These are phyloP conservation scores for Syritta pipiens DNA, from an alignment of 2,888 invertebrate species.

Conservation along the genomic window DNA sequence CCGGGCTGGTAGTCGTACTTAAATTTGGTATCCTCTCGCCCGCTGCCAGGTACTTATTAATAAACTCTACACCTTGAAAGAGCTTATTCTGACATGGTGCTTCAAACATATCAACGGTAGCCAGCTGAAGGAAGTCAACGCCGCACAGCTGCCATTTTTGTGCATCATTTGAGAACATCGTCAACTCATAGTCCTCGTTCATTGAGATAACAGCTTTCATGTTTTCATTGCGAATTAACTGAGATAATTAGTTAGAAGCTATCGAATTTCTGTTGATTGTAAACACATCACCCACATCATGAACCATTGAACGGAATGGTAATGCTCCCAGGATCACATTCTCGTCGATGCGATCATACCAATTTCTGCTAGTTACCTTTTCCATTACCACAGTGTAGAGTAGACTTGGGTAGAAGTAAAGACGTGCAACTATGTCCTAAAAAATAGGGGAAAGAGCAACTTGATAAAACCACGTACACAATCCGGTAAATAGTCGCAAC, in stretches of 20 bases:
- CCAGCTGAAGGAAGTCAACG: constrained; percentile 91
- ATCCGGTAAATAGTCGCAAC: no score
- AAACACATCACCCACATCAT: constrained; percentile 83
- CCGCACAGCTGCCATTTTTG: constrained; percentile 91
- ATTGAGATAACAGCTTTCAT: constrained; percentile 97
- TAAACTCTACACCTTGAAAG: constrained; percentile 89
- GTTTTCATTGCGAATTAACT: constrained; percentile 93
- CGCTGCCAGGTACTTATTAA: constrained; percentile 85
- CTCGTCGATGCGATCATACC: constrained; percentile 98
- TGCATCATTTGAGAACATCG: constrained; percentile 88
- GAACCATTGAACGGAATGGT: constrained; percentile 92
- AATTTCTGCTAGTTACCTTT: constrained; percentile 89
- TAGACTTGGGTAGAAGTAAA: constrained; percentile 96
- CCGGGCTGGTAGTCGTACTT: constrained; percentile 72
- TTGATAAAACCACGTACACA: no score
- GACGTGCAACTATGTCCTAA: constrained; percentile 90
- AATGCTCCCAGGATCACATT: constrained; percentile 96
- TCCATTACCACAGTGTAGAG: constrained; percentile 97
- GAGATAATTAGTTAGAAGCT: constrained; percentile 74
- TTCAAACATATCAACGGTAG: constrained; percentile 95
- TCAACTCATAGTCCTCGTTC: constrained; percentile 97
- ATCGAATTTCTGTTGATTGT: no score
- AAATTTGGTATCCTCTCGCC: constrained; percentile 78
- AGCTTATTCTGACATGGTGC: constrained; percentile 93
- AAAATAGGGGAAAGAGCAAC: no score